These are phyloP conservation scores for Chesias legatella DNA, from an alignment of 2,888 invertebrate species.

Conservation along the genomic window DNA sequence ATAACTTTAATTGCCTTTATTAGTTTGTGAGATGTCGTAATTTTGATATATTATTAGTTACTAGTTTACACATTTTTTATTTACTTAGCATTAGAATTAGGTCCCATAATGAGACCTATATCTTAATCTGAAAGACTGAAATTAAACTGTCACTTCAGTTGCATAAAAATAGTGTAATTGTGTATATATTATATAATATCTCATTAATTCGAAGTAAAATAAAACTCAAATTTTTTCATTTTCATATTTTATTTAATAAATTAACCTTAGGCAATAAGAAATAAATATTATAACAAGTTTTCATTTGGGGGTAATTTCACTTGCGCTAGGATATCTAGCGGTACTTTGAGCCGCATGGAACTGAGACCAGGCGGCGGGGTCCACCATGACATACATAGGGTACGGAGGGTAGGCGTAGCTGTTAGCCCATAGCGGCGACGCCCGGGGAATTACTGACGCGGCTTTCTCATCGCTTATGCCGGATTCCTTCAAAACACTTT, in stretches of 20 bases:
- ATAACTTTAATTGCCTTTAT: no score
- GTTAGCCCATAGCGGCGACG: slow-evolving; percentile 51
- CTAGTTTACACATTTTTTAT: no score
- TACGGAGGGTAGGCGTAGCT: slow-evolving; percentile 45
- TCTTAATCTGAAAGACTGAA: no score
- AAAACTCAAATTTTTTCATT: not conserved
- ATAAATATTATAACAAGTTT: slow-evolving; percentile 11
- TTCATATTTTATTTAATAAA: slow-evolving; percentile 5
- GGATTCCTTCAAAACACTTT: slow-evolving; percentile 51
- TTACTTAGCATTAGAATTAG: no score
- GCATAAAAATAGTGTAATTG: no score
- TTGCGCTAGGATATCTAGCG: slow-evolving; percentile 29
- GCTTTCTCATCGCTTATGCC: slow-evolving; percentile 48
- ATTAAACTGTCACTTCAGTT: no score
- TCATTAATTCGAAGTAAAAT: not conserved
- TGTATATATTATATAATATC: no score
- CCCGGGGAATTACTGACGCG: slow-evolving; percentile 35
- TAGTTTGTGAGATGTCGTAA: no score
- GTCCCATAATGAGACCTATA: no score
- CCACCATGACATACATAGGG: slow-evolving; percentile 65
- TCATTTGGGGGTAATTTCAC: slow-evolving; percentile 17
- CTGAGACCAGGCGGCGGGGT: slow-evolving; percentile 57
- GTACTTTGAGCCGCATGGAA: slow-evolving; percentile 38
- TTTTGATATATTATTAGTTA: no score
- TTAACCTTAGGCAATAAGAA: slow-evolving; percentile 7